Evolutionary conservation across 2,113 vertebrate species (phyloP).

Genomic region (Equus quagga): DNA sequence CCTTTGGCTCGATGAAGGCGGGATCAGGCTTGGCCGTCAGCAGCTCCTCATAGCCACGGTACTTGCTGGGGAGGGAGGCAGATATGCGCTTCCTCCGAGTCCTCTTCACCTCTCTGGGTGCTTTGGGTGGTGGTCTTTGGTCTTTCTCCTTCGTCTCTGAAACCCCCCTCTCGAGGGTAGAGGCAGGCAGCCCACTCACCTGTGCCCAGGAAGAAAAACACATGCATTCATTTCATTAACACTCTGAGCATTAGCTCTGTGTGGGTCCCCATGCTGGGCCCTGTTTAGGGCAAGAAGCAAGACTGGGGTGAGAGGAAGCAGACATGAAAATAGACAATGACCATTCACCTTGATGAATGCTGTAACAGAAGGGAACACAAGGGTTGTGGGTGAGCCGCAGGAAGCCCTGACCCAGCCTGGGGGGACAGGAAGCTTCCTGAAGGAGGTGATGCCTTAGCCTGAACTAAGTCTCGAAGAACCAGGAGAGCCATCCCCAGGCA

Average conservation of each 20-base stretch:
- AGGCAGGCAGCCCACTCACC: conserved; percentile 65
- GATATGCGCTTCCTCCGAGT: neutral
- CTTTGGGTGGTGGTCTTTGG: neutral
- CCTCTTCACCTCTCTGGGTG: conserved; percentile 54
- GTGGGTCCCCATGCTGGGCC: neutral
- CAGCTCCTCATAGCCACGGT: conserved; percentile 84
- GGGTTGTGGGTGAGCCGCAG: neutral
- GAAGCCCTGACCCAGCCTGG: neutral
- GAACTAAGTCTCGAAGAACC: neutral
- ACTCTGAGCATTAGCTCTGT: neutral
- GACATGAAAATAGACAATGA: neutral
- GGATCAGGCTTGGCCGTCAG: conserved; percentile 81
- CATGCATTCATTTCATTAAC: neutral
- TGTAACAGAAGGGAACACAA: neutral
- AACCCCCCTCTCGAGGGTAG: neutral
- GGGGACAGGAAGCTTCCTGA: neutral
- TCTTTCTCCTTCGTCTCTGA: conserved; percentile 33
- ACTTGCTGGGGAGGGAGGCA: conserved; percentile 68
- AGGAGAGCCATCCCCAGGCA: neutral
- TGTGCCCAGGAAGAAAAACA: conserved; percentile 56
- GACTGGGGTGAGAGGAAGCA: neutral
- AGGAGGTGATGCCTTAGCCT: neutral
- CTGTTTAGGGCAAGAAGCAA: neutral
- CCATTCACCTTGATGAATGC: neutral
- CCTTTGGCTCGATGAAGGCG: conserved; percentile 83